Evolutionary conservation across 2,113 vertebrate genomes (phyloP).

Genomic region (Xiphias gladius): DNA sequence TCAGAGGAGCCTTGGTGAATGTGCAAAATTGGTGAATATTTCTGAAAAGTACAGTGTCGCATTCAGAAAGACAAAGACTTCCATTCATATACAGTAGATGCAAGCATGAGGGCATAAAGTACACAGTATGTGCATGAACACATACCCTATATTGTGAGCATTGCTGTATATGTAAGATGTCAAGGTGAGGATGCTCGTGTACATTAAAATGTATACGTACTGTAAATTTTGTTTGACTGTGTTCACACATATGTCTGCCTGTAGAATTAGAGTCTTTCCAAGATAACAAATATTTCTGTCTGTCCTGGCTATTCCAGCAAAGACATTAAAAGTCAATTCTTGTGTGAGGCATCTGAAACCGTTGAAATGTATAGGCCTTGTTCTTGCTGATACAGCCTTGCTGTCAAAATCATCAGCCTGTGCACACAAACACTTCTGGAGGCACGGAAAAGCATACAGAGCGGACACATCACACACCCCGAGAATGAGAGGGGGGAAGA

Average conservation of each 20-base stretch:
- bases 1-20: conserved; percentile 47
- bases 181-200: not conserved
- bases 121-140: conserved; percentile 8
- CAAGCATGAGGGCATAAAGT: not conserved
- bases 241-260: conserved; percentile 3
- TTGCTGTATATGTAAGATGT: not conserved
- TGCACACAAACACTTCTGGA: conserved; percentile 74
- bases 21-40: conserved; percentile 56
- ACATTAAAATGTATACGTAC: conserved; percentile 15
- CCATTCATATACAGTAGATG: not conserved
- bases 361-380: conserved; percentile 77
- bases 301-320: conserved; percentile 40
- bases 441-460: conserved; percentile 66
- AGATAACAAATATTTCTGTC: conserved; percentile 38
- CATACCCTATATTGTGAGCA: not conserved
- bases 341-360: conserved; percentile 72
- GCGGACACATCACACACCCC: conserved; percentile 58
- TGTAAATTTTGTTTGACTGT: not conserved
- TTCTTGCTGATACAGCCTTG: conserved; percentile 81
- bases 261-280: conserved; percentile 21
- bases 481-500: conserved; percentile 38
- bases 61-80: conserved; percentile 18
- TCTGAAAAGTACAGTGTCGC: conserved; percentile 4
- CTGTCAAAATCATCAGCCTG: conserved; percentile 82
- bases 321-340: conserved; percentile 80